A percentile compares a stretch with the other conserved stretches of the same genome.
Conservation (phyloP, 2,113 vertebrate genomes). For the Urocitellus parryii region DNA sequence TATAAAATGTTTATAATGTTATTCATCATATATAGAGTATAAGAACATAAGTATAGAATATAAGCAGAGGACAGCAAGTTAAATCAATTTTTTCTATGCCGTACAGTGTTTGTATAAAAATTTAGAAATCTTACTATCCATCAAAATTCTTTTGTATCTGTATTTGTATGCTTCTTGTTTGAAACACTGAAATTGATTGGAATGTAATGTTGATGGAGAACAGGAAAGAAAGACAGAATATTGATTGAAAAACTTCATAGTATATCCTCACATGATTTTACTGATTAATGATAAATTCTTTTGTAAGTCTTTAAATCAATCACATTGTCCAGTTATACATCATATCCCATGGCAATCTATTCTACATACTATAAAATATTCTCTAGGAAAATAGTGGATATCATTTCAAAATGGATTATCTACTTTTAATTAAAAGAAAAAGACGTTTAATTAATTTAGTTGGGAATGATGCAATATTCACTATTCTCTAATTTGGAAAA, state of each 20-base stretch:
- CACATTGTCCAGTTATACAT: not conserved
- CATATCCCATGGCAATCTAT: not conserved
- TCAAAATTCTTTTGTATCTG: no score
- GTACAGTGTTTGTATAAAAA: not conserved
- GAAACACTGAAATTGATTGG: not conserved
- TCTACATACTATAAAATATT: not conserved
- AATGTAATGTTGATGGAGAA: not conserved
- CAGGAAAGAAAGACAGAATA: not conserved
- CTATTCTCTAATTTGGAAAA: not conserved
- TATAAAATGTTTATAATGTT: not conserved
- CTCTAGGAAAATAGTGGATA: not conserved
- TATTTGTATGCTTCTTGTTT: not conserved
- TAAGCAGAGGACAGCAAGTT: not conserved
- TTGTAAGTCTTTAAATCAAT: not conserved
- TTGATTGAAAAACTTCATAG: not conserved
- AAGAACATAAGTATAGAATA: not conserved
- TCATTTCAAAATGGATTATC: not conserved
- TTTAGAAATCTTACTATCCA: not conserved
- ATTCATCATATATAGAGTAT: not conserved
- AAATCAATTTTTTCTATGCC: not conserved
- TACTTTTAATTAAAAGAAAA: constrained; percentile 27
- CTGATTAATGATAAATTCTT: not conserved
- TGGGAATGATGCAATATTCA: not conserved
- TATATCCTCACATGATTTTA: not conserved
- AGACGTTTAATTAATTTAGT: not conserved